A percentile compares a stretch with the other conserved stretches of the same genome.
Evolutionary conservation across 2,888 invertebrate species (phyloP).

Genomic region (Dexiosoma caninum): DNA sequence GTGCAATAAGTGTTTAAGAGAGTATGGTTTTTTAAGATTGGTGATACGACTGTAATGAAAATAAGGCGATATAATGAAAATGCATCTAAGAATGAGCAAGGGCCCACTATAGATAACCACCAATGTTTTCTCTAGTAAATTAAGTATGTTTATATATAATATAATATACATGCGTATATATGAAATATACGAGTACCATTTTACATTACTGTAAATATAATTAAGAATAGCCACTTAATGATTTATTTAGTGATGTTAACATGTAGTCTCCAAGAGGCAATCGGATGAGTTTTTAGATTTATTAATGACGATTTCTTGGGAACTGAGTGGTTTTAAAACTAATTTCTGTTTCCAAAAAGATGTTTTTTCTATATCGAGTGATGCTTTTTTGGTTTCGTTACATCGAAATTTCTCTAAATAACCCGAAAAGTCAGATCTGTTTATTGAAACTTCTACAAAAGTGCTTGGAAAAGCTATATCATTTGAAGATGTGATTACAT

Average conservation of each 20-base stretch:
- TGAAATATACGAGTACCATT: too few species aligned
- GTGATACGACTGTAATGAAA: too few species aligned
- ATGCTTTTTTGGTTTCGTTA: slow-evolving; percentile 68
- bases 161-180: too few species aligned
- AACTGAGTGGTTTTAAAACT: slow-evolving; percentile 55
- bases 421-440: slow-evolving; percentile 67
- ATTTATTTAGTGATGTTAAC: slow-evolving; percentile 65
- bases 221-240: not conserved
- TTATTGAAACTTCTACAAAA: not conserved
- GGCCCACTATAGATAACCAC: too few species aligned
- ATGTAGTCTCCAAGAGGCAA: slow-evolving; percentile 76
- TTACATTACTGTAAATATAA: too few species aligned
- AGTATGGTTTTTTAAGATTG: too few species aligned
- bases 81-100: too few species aligned
- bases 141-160: too few species aligned
- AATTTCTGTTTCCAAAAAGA: not conserved
- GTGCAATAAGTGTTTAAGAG: too few species aligned
- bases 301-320: slow-evolving; percentile 65
- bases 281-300: slow-evolving; percentile 66
- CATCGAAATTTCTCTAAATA: slow-evolving; percentile 69
- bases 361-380: slow-evolving; percentile 9
- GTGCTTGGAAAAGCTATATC: not conserved
- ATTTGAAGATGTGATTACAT: slow-evolving; percentile 13
- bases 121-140: too few species aligned
- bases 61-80: too few species aligned